phyloP scores from a whole-genome alignment of 2,888 invertebrate genomes.

The Lochmaea capreae region DNA sequence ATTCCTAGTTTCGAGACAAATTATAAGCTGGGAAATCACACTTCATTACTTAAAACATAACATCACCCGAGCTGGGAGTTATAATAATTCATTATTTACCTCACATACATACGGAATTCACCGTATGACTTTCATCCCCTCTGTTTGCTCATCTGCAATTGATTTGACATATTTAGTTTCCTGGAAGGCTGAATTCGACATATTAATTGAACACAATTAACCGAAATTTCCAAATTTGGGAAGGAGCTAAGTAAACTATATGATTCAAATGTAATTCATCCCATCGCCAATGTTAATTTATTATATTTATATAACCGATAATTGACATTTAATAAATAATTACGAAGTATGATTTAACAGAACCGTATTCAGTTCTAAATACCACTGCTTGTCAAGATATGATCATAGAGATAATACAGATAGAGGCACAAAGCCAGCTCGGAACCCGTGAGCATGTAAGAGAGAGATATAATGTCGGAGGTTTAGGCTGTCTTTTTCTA shows the following conservation, averaged over 20 bases:
- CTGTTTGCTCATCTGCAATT: constrained; percentile 31
- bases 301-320: no score
- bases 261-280: constrained; percentile 25
- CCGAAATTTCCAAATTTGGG: constrained; percentile 24
- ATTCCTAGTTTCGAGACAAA: background rate
- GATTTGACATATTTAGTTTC: constrained; percentile 31
- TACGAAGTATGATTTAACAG: no score
- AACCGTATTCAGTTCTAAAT: no score
- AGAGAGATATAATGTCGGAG: no score
- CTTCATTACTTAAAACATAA: constrained; percentile 6
- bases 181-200: constrained; percentile 25
- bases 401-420: no score
- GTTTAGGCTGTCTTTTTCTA: no score
- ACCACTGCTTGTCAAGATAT: no score
- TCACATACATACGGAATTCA: constrained; percentile 15
- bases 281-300: constrained; percentile 25
- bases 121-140: constrained; percentile 11
- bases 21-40: background rate
- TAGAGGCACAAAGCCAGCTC: no score
- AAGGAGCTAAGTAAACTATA: constrained; percentile 29
- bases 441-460: no score
- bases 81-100: constrained; percentile 17
- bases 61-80: background rate
- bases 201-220: constrained; percentile 31
- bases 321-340: no score